These are phyloP conservation scores for Gouania willdenowi DNA, from an alignment of 2,797 vertebrate genomes.

Conservation along the genomic window DNA sequence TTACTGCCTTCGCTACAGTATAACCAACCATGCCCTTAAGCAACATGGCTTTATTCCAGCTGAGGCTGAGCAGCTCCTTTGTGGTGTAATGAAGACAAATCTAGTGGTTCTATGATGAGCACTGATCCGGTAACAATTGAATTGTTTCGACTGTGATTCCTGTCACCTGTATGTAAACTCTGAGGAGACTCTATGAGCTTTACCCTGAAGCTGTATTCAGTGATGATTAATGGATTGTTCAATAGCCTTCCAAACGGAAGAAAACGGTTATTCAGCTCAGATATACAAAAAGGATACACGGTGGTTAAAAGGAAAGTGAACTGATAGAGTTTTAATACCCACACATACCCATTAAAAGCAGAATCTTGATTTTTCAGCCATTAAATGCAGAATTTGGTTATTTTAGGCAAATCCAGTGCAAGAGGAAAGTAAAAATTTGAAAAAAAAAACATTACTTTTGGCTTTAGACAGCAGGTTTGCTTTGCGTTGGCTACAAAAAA, in stretches of 20 bases:
- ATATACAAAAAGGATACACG: constrained; percentile 18
- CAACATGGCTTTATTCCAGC: constrained; percentile 13
- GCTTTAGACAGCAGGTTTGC: no score
- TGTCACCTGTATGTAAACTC: constrained; percentile 41
- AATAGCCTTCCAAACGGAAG: no score
- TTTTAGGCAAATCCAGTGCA: no score
- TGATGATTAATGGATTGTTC: background rate
- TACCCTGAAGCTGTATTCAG: constrained; percentile 10
- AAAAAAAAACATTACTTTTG: no score
- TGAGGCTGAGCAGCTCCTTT: constrained; percentile 14
- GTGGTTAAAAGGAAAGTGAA: constrained; percentile 8
- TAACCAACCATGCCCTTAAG: constrained; percentile 19
- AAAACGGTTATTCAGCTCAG: no score
- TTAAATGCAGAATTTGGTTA: no score
- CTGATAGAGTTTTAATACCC: constrained; percentile 1
- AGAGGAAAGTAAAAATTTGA: no score
- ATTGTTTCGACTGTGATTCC: constrained; percentile 26
- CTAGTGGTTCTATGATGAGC: constrained; percentile 17
- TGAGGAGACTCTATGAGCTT: constrained; percentile 46
- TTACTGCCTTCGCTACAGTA: constrained; percentile 1
- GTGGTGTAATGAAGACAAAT: constrained; percentile 40
- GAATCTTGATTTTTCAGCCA: no score
- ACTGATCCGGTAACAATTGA: constrained; percentile 18
- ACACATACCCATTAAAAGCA: background rate
- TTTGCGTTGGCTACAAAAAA: background rate